Percentiles rank a stretch among this genome's conserved stretches.
These are phyloP conservation scores for Erebia epiphron DNA, from an alignment of 2,888 invertebrate genomes.

Conservation along the genomic window DNA sequence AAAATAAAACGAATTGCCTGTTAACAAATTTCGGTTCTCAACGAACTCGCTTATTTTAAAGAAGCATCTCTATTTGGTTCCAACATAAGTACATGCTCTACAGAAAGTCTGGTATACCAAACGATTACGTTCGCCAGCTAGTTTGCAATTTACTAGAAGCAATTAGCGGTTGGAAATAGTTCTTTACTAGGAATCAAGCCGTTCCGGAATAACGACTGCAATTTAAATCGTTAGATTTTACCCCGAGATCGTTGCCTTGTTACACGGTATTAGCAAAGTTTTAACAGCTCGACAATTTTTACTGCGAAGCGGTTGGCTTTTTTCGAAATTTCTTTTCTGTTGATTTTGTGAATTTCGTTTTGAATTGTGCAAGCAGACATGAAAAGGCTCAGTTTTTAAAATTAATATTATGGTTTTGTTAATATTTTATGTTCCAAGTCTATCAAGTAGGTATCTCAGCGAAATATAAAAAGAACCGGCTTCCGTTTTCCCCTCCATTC, in stretches of 20 bases:
- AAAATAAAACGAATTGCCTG: too few relatives aligned
- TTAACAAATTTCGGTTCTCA: too few relatives aligned
- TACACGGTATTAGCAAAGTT: conserved; percentile 36
- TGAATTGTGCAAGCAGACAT: neutral
- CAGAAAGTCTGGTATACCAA: neutral
- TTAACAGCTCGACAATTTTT: conserved; percentile 39
- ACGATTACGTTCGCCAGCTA: conserved; percentile 38
- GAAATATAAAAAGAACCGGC: too few relatives aligned
- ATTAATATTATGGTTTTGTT: too few relatives aligned
- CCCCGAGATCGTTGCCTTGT: conserved; percentile 33
- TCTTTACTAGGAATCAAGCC: conserved; percentile 41
- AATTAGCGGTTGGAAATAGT: conserved; percentile 52
- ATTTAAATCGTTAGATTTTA: conserved; percentile 43
- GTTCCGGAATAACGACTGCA: conserved; percentile 40
- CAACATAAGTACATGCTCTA: neutral
- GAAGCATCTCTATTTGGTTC: too few relatives aligned
- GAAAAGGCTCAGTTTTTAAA: neutral
- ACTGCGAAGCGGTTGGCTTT: conserved; percentile 30
- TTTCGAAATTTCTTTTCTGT: conserved; percentile 33
- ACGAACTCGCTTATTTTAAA: too few relatives aligned
- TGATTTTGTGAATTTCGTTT: conserved; percentile 10
- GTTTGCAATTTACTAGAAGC: conserved; percentile 55
- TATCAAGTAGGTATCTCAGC: too few relatives aligned
- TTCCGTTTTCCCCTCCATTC: too few relatives aligned
- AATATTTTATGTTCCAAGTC: too few relatives aligned